Conservation (phyloP, 2,797 vertebrate genomes). For the Taenioides sp. region DNA sequence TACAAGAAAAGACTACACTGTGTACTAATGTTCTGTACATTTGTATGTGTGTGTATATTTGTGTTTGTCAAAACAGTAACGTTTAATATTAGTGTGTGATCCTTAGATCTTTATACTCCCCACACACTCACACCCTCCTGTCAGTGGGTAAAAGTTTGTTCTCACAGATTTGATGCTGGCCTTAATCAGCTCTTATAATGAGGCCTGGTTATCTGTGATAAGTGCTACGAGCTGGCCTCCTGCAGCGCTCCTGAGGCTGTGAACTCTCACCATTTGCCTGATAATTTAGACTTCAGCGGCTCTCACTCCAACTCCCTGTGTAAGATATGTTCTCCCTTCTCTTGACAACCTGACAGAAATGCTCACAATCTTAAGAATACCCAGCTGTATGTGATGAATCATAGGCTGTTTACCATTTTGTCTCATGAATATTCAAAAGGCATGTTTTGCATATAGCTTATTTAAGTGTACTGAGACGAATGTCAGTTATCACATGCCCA, state of each 20-base stretch:
- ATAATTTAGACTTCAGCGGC: slow-evolving; percentile 49
- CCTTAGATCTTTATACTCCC: neutral
- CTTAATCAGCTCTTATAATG: slow-evolving; percentile 11
- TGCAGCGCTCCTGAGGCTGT: slow-evolving; percentile 43
- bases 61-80: neutral
- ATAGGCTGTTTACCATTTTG: slow-evolving; percentile 53
- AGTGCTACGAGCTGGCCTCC: slow-evolving; percentile 27
- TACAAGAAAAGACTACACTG: neutral
- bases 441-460: slow-evolving; percentile 60
- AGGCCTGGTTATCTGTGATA: slow-evolving; percentile 12
- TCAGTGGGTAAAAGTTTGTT: slow-evolving; percentile 3
- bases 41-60: neutral
- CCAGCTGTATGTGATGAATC: slow-evolving; percentile 74
- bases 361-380: slow-evolving; percentile 58
- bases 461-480: slow-evolving; percentile 35
- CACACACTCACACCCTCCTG: neutral
- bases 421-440: slow-evolving; percentile 69
- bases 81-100: neutral
- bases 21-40: neutral
- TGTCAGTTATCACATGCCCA: slow-evolving; percentile 37
- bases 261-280: slow-evolving; percentile 47
- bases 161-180: neutral
- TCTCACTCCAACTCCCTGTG: slow-evolving; percentile 23
- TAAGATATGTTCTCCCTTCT: slow-evolving; percentile 14
- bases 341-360: slow-evolving; percentile 51